Evolutionary conservation across 1,140 invertebrate species (phyloP), one percentile per base, ranked within the genome.

Genomic region (Triops cancriformis): DNA sequence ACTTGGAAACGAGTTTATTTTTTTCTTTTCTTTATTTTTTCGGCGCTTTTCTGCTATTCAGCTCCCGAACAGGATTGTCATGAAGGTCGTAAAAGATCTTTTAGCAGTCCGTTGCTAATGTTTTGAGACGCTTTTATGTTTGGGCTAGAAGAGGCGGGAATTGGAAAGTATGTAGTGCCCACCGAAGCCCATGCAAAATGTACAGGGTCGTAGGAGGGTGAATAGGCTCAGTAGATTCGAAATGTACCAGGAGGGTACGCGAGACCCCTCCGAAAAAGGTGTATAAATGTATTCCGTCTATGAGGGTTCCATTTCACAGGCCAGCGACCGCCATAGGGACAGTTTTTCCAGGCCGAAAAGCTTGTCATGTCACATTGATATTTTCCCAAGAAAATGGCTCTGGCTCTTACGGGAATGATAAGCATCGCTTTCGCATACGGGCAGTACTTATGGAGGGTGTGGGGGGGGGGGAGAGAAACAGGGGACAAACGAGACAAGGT

Each of bases 1-100:
- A 64, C 51, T 64, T 23, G 14, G 18, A 64, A 64, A 64, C 14
- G 14, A 23, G 2, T n/a, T 64, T 64, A 9, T 26, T 75, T 75
- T 75, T 45, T 42, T 75, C n/a, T 45, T 9, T 75, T 75, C 5
- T 27, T 75, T 75, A n/a, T n/a, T n/a, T n/a, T n/a, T n/a, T n/a
- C n/a, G n/a, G n/a, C n/a, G n/a, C 45, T 75, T 26, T 45, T 28
- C 23, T 41, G 41, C 42, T 23, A 43, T 31, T 12, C 14, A 31
- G 18, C 11, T 6, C 28, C 26, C 41, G 42, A 64, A 14, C 75
- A 27, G 43, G 75, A 64, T 28, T 76, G 75, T 23, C 27, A 31
- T 31, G 75, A 64, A 41, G 31, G 75, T 45, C 23, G 14, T 75
- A 18, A 37, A 75, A 26, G 31, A 14, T 26, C 74, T 37, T 64